phyloP scores from a whole-genome alignment of 2,797 vertebrate species.

The Notamacropus eugenii region DNA sequence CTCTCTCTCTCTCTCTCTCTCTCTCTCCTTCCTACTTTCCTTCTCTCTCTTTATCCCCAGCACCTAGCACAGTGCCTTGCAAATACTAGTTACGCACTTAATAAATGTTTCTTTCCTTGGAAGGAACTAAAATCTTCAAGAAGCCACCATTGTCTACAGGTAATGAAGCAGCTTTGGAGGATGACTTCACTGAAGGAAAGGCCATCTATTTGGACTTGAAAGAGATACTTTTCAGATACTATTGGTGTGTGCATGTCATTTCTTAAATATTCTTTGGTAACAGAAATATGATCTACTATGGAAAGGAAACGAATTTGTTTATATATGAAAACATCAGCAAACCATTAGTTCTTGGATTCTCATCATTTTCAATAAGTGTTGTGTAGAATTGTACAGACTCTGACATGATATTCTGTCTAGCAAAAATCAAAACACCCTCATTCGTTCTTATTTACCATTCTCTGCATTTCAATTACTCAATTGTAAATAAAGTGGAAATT shows the following conservation, averaged over 20 bases:
- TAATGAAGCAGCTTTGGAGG: neutral
- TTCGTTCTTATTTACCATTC: neutral
- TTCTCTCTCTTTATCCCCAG: neutral
- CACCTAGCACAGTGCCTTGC: neutral
- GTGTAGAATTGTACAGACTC: neutral
- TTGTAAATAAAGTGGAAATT: neutral
- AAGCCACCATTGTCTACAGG: neutral
- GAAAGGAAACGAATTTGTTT: neutral
- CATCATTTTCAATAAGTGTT: constrained; percentile 27
- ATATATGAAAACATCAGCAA: constrained; percentile 5
- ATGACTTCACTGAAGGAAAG: neutral
- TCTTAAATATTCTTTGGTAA: constrained; percentile 28
- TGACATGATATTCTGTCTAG: neutral
- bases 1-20: too few relatives aligned
- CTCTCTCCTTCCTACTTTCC: too few relatives aligned
- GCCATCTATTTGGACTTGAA: neutral
- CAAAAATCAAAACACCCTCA: neutral
- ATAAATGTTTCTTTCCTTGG: too few relatives aligned
- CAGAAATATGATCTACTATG: neutral
- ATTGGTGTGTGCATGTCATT: neutral
- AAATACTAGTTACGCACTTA: neutral
- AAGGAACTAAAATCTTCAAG: too few relatives aligned
- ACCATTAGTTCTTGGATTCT: constrained; percentile 5
- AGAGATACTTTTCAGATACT: neutral
- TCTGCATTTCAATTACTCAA: neutral